Conservation (phyloP, 2,888 invertebrate species). For the Drosophila mayaguana region DNA sequence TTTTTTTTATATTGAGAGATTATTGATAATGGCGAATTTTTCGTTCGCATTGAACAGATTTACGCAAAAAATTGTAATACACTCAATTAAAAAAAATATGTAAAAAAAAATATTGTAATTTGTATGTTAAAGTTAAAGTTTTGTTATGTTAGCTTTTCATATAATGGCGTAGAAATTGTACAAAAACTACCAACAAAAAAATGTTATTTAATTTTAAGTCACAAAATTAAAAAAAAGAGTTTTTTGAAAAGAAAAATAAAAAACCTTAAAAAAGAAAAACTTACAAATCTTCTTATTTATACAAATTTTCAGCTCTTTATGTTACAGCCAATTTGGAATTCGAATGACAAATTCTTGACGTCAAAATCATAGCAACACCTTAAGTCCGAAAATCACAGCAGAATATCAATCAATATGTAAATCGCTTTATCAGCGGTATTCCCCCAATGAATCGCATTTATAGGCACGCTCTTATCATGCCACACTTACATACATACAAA, state of each 20-base stretch:
- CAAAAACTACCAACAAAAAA: conserved; percentile 33
- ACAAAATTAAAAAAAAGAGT: conserved; percentile 50
- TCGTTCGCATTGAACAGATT: conserved; percentile 44
- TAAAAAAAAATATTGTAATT: conserved; percentile 39
- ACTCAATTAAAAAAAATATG: conserved; percentile 14
- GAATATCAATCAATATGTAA: conserved; percentile 23
- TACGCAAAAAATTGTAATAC: conserved; percentile 38
- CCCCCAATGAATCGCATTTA: conserved; percentile 43
- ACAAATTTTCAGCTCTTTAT: conserved; percentile 41
- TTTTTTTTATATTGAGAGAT: conserved; percentile 23
- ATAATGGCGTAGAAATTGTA: conserved; percentile 29
- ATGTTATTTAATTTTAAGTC: conserved; percentile 68
- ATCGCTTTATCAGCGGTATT: conserved; percentile 42
- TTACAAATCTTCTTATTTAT: conserved; percentile 34
- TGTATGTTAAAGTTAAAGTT: conserved; percentile 69
- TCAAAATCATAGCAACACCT: conserved; percentile 37
- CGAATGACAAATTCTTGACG: conserved; percentile 35
- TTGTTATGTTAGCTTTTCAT: conserved; percentile 79
- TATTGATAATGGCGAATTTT: conserved; percentile 60
- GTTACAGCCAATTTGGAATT: conserved; percentile 6
- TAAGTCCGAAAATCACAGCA: not conserved
- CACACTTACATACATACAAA: not conserved
- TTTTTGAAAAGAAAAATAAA: conserved; percentile 48
- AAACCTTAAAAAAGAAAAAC: conserved; percentile 35
- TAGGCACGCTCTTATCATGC: conserved; percentile 37